Conservation (phyloP, 1,140 invertebrate species). For the Globodera ellingtonae region DNA sequence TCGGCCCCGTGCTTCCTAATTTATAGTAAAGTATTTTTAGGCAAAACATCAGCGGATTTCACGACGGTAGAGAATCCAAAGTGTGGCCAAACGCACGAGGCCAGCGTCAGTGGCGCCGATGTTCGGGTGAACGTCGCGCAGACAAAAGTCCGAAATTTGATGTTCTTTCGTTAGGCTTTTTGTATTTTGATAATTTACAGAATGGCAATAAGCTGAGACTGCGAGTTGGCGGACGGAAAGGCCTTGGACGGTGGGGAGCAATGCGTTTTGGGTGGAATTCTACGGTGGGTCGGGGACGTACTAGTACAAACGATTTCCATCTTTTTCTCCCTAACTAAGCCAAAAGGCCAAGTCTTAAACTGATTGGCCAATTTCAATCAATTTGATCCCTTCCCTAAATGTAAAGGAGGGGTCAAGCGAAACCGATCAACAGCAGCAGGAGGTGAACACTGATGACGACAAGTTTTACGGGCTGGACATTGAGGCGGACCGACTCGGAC, state of each 20-base stretch:
- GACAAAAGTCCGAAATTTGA: conserved; percentile 17
- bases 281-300: no score
- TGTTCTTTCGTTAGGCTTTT: neutral
- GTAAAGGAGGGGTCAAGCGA: neutral
- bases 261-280: conserved; percentile 9
- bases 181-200: conserved; percentile 3
- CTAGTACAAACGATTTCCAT: no score
- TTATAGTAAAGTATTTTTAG: neutral
- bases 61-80: conserved; percentile 14
- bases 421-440: conserved; percentile 9
- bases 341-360: no score
- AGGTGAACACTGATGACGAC: neutral
- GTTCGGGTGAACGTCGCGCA: conserved; percentile 24
- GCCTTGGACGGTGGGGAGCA: neutral
- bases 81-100: conserved; percentile 15
- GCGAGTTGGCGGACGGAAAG: conserved; percentile 4
- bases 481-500: conserved; percentile 1
- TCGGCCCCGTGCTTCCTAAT: no score
- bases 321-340: no score
- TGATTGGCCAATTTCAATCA: no score
- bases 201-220: conserved; percentile 16
- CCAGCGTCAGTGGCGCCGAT: conserved; percentile 24
- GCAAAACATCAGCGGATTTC: neutral
- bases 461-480: conserved; percentile 12
- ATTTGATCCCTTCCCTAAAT: neutral